Conservation (phyloP, 2,113 vertebrate species). For the Psophia crepitans region DNA sequence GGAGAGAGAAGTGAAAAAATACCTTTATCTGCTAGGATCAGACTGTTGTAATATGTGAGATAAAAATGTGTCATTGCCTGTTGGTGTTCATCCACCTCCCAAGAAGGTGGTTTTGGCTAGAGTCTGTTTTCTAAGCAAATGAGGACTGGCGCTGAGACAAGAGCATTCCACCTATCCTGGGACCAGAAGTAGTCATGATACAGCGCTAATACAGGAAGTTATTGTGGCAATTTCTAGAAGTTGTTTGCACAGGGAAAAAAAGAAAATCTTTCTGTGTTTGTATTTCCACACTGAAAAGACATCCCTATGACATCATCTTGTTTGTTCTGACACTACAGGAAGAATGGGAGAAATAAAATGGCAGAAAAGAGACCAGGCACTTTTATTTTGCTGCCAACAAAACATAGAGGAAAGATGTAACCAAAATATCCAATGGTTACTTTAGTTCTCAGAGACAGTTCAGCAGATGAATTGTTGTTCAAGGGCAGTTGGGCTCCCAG, state of each 20-base stretch:
- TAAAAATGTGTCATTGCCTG: not conserved
- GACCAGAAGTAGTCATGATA: not conserved
- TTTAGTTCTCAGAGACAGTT: conserved; percentile 49
- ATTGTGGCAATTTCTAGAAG: not conserved
- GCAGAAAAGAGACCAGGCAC: not conserved
- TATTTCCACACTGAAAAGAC: conserved; percentile 9
- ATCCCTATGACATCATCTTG: conserved; percentile 9
- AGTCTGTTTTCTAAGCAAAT: not conserved
- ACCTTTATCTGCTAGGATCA: not conserved
- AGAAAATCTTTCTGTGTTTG: not conserved
- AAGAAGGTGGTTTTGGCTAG: not conserved
- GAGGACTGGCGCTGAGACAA: not conserved
- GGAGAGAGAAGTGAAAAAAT: not conserved
- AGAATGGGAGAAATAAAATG: conserved; percentile 30
- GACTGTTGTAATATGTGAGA: not conserved
- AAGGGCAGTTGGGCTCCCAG: conserved; percentile 41
- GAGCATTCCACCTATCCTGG: not conserved
- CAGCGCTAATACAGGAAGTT: not conserved
- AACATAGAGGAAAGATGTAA: conserved; percentile 28
- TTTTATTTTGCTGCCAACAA: conserved; percentile 29
- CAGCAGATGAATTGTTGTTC: conserved; percentile 31
- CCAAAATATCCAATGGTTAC: conserved; percentile 21
- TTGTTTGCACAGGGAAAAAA: not conserved
- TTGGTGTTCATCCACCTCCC: not conserved
- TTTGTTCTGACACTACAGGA: conserved; percentile 31